Base-by-base conservation (phyloP, 1,140 invertebrate species). In the Calephelis nemesis region DNA sequence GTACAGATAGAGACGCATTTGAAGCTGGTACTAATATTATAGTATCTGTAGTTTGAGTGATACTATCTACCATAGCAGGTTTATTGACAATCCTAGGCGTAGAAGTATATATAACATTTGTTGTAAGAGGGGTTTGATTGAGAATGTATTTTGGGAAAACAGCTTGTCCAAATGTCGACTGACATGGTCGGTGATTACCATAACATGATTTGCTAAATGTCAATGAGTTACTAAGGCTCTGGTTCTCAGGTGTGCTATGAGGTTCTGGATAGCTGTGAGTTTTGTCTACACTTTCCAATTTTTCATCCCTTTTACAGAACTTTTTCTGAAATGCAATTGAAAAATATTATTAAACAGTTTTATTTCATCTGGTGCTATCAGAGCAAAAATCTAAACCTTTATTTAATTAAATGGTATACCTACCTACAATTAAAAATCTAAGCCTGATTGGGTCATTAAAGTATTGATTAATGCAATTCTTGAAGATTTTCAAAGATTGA, bases 221-320 rank as follows among this genome's bases (percentile, higher is more conserved):
- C 9, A 65, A 68, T 9, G 63, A n/a, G 13, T 42, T 66, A 13
- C 47, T 65, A 39, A 45, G 19, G 13, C 62, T 62, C 9, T 68
- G 52, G 9, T 65, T 66, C 9, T 54, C 45, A 42, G 71, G 73
- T 45, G 69, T 69, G 1, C 64, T 71, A 1, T 68, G 60, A 5
- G 84, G 81, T 70, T 84, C 81, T 7, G 78, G 76, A 42, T 77
- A 81, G n/a, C 39, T 62, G 7, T 81, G 77, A 0, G 42, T 65
- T 63, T 75, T 79, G 9, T 81, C 9, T 7, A 72, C 66, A 66
- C 62, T 72, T 65, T 70, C 48, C 10, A 70, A 73, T 8, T 54
- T 62, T 7, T n/a, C 40, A 13, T 66, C 50, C 19, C 65, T 71
- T 58, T 50, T 70, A 40, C 63, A n/a, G 13, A 58, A 66, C 1